phyloP scores from a whole-genome alignment of 1,140 invertebrate genomes.

The Microplitis mediator region DNA sequence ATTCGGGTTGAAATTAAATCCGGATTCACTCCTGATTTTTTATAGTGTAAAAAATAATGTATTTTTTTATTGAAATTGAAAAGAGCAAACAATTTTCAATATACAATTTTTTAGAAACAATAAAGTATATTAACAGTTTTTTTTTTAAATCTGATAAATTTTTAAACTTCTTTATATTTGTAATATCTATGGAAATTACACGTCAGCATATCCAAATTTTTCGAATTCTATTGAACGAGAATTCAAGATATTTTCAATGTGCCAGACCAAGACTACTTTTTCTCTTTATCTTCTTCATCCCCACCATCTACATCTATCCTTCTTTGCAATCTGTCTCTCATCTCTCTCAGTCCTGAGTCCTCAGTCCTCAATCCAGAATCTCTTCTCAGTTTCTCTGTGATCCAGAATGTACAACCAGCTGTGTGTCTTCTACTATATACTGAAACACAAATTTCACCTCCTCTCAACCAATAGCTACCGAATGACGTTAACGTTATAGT shows the following conservation, averaged over 20 bases:
- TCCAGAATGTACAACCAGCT: neutral
- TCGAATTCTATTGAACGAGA: neutral
- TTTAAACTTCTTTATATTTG: neutral
- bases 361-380: no score
- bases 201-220: neutral
- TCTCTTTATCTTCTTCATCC: neutral
- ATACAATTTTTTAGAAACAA: no score
- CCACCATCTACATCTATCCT: neutral
- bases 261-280: neutral
- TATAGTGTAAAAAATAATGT: no score
- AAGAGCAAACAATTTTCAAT: no score
- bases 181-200: constrained; percentile 42
- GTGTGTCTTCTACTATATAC: constrained; percentile 28
- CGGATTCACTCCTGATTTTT: no score
- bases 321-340: neutral
- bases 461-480: neutral
- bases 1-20: no score
- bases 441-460: constrained; percentile 33
- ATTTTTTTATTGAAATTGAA: no score
- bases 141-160: neutral
- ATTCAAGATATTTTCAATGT: no score
- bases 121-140: no score
- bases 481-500: no score
- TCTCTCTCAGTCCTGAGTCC: no score
- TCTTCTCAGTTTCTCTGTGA: no score